Conservation (phyloP, 2,113 vertebrate genomes). For the Lethenteron reissneri region DNA sequence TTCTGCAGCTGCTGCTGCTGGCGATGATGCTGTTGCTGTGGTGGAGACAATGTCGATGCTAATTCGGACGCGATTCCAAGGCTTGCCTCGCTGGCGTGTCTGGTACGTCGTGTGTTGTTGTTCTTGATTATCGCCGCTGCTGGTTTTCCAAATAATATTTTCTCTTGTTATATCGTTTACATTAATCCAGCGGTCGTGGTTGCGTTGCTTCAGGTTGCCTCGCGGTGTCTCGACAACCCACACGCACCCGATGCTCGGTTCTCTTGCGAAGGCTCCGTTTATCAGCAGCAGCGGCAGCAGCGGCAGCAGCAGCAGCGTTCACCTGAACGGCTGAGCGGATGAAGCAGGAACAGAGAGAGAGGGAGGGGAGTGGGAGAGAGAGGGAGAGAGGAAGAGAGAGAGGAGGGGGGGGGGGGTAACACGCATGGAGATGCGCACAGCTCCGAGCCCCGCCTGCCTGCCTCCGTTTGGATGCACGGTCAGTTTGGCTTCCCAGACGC, state of each 20-base stretch:
- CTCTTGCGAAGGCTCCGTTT: constrained; percentile 11
- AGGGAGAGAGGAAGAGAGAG: background rate
- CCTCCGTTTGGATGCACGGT: constrained; percentile 11
- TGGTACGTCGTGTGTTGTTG: too few species aligned
- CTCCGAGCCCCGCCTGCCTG: constrained; percentile 15
- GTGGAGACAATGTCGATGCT: too few species aligned
- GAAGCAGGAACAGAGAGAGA: constrained; percentile 12
- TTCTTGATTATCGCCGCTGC: constrained; percentile 8
- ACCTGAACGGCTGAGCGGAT: constrained; percentile 21
- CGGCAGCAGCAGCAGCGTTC: constrained; percentile 8
- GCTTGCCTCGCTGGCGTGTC: too few species aligned
- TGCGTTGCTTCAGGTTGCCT: constrained; percentile 18
- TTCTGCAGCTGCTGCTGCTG: too few species aligned
- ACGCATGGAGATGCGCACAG: constrained; percentile 13
- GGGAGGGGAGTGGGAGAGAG: background rate
- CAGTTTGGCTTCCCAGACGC: constrained; percentile 10
- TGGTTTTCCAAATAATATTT: constrained; percentile 14
- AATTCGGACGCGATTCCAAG: too few species aligned
- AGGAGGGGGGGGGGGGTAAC: background rate
- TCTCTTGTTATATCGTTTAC: constrained; percentile 15
- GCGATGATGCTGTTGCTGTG: too few species aligned
- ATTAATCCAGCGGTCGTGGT: constrained; percentile 17
- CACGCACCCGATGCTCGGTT: constrained; percentile 10
- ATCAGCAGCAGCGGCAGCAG: constrained; percentile 11
- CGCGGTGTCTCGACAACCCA: constrained; percentile 23